Evolutionary conservation across 1,140 invertebrate species (phyloP).

Genomic region (Reticulitermes speratus): DNA sequence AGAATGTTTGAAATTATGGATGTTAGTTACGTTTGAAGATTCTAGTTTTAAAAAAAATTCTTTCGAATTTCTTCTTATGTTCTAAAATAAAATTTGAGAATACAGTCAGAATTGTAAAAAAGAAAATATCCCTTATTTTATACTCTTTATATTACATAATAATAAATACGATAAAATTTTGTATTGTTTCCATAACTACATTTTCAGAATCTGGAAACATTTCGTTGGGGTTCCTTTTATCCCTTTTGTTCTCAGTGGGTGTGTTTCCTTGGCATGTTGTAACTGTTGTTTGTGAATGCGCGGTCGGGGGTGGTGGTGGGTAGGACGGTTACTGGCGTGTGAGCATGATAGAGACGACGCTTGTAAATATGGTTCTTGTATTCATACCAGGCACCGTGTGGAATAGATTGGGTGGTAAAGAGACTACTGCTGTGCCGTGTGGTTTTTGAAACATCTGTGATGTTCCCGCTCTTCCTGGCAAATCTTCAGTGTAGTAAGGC

Average conservation of each 20-base stretch:
- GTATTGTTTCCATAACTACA: too few species aligned
- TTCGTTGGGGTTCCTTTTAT: background rate
- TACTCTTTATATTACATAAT: background rate
- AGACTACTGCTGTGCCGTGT: background rate
- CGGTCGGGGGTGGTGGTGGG: too few species aligned
- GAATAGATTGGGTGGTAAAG: slow-evolving; percentile 18
- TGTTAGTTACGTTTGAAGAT: too few species aligned
- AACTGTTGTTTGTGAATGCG: too few species aligned
- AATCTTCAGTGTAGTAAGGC: background rate
- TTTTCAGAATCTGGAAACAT: background rate
- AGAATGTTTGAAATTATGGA: too few species aligned
- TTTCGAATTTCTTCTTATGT: too few species aligned
- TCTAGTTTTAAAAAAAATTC: too few species aligned
- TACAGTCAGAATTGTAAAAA: background rate
- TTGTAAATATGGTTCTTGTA: slow-evolving; percentile 14
- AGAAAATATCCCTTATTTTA: background rate
- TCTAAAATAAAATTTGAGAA: background rate
- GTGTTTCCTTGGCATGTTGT: background rate
- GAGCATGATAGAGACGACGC: background rate
- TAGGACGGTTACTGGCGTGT: too few species aligned
- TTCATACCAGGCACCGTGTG: slow-evolving; percentile 3
- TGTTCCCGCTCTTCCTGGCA: background rate
- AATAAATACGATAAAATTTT: background rate
- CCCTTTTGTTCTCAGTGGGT: too few species aligned
- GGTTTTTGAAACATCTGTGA: background rate